Percentiles rank a stretch among this genome's conserved stretches.
These are phyloP conservation scores for Protomyctophum bolini DNA, from an alignment of 2,113 vertebrate genomes.

Conservation along the genomic window DNA sequence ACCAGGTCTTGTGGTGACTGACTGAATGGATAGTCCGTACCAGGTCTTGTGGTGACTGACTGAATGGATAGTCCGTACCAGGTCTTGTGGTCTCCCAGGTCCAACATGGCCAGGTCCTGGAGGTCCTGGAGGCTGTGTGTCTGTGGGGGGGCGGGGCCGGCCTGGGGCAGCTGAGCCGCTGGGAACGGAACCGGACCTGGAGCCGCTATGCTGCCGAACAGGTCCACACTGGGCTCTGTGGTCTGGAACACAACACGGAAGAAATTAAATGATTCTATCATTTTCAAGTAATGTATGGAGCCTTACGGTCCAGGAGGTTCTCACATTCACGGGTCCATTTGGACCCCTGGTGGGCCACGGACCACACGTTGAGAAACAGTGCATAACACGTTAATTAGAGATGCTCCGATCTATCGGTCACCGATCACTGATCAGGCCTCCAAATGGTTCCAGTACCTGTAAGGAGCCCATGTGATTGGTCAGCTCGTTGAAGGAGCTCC, in stretches of 20 bases:
- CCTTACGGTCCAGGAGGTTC: too few species aligned
- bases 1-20: too few species aligned
- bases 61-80: conserved; percentile 39
- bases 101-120: conserved; percentile 76
- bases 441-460: background rate
- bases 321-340: too few species aligned
- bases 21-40: too few species aligned
- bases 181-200: conserved; percentile 59
- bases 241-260: conserved; percentile 50
- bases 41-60: too few species aligned
- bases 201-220: conserved; percentile 75
- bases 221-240: conserved; percentile 76
- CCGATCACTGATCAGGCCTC: too few species aligned
- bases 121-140: conserved; percentile 70
- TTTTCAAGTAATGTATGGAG: too few species aligned
- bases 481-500: conserved; percentile 76
- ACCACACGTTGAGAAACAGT: too few species aligned
- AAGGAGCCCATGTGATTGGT: background rate
- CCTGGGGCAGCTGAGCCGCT: conserved; percentile 46
- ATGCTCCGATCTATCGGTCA: too few species aligned
- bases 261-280: background rate
- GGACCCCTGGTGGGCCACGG: too few species aligned
- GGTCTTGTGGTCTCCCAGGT: conserved; percentile 69
- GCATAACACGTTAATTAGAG: too few species aligned
- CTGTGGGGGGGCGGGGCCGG: conserved; percentile 35